Evolutionary conservation across 2,797 vertebrate genomes (phyloP), one percentile per base, ranked within the genome.

Genomic region (Poecilia picta): DNA sequence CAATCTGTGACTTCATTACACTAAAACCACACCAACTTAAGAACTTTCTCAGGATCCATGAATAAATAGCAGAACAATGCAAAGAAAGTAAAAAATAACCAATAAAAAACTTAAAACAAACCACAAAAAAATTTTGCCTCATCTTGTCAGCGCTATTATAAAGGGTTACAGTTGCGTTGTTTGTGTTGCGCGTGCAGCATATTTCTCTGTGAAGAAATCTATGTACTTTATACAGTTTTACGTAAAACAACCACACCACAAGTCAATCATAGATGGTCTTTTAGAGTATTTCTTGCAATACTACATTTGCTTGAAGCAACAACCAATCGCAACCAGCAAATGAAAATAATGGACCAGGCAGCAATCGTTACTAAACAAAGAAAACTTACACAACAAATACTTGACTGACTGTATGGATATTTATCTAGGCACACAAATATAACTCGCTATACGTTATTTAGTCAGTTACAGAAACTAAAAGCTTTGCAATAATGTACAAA

Each of bases 21-120:
- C 78, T 78, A 84, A 90, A 81, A 89, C 83, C 45, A 74, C 78
- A 55, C 28, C 45, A 72, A 82, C 72, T 87, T 75, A 85, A 78
- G 78, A 70, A 79, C 81, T 75, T 83, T 79, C 82, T 79, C 66
- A 70, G 70, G 76, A 71, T 10, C 82, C 28, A 81, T 53, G 57
- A 83, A 78, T 74, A 76, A 76, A 62, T 10, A 23, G 72, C 23
- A 76, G n/a, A 72, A 83, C 57, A 84, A 81, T 33, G 59, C 59
- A 62, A 31, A 25, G 7, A 18, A 33, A 33, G 15, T 16, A 36
- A 68, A 5, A 68, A 5, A 23, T 20, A 4, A 1, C 2, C 4
- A 20, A 23, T 39, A 36, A 68, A 41, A 68, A 36, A 41, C 10
- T 36, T 25, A 23, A 39, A 39, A 66, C 20, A 39, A 39, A 66